These are phyloP conservation scores for Lytechinus pictus DNA, from an alignment of 35 echinoderm and acorn worm genomes.

Conservation along the genomic window DNA sequence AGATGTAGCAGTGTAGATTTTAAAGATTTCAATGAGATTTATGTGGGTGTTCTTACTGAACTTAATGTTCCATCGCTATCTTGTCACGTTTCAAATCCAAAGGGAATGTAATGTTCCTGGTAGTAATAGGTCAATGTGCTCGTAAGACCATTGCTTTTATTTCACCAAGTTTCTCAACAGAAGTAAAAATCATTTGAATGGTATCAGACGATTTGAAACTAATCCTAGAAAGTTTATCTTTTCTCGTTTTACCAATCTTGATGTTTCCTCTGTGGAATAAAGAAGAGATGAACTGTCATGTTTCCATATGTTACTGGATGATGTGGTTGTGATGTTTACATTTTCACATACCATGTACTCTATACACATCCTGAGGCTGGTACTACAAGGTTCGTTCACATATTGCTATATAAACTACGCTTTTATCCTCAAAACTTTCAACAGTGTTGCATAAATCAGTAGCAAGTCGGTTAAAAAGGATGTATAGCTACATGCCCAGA, in stretches of 20 bases:
- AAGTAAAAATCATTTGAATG: neutral
- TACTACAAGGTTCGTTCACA: neutral
- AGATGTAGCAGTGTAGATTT: too few species aligned
- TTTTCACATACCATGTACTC: neutral
- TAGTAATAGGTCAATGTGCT: neutral
- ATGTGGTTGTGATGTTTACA: neutral
- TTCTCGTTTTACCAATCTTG: neutral
- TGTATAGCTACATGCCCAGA: too few species aligned
- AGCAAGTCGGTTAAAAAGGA: too few species aligned
- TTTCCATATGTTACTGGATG: neutral
- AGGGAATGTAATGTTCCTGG: neutral
- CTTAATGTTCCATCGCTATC: neutral
- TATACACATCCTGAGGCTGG: neutral
- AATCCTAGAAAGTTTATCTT: neutral
- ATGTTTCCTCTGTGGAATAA: neutral
- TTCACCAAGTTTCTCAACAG: neutral
- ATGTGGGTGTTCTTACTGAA: neutral
- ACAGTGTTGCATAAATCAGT: too few species aligned
- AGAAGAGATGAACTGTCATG: neutral
- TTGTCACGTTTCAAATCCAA: neutral
- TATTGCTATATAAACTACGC: too few species aligned
- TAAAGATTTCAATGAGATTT: too few species aligned
- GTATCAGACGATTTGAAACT: slow-evolving; percentile 13
- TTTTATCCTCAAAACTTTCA: too few species aligned
- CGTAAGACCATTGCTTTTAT: neutral